These are phyloP conservation scores for Poecile atricapillus DNA, from an alignment of 2,113 vertebrate genomes.

Conservation along the genomic window DNA sequence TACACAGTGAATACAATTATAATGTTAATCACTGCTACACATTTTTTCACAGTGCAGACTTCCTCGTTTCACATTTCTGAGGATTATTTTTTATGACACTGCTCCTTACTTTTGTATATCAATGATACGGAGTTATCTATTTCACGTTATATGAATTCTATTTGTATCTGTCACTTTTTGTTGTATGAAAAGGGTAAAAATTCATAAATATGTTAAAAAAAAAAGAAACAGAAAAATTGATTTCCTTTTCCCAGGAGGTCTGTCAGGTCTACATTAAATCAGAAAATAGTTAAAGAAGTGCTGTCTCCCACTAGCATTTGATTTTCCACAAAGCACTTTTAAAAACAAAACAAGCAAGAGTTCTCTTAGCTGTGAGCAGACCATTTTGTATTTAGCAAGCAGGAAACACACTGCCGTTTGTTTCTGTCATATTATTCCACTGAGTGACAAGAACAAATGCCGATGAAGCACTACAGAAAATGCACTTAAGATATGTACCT, in stretches of 20 bases:
- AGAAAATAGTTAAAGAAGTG: not conserved
- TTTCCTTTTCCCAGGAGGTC: not conserved
- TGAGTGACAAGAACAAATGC: not conserved
- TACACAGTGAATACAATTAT: not conserved
- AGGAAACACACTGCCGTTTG: not conserved
- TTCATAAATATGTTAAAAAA: not conserved
- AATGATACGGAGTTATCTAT: not conserved
- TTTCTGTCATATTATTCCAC: conserved; percentile 26
- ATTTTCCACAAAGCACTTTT: not conserved
- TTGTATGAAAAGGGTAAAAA: not conserved
- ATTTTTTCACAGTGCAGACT: not conserved
- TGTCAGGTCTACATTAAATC: not conserved
- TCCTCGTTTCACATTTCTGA: not conserved
- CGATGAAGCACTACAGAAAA: not conserved
- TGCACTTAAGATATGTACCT: not conserved
- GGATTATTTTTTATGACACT: not conserved
- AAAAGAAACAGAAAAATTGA: not conserved
- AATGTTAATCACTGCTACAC: not conserved
- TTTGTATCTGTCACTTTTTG: not conserved
- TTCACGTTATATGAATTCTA: not conserved
- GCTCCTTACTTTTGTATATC: not conserved
- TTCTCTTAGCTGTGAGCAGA: not conserved
- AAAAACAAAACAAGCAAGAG: not conserved
- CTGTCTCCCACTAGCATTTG: not conserved
- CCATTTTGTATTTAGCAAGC: conserved; percentile 1